phyloP scores from a whole-genome alignment of 2,113 vertebrate species.

The Melanocharis versteri region DNA sequence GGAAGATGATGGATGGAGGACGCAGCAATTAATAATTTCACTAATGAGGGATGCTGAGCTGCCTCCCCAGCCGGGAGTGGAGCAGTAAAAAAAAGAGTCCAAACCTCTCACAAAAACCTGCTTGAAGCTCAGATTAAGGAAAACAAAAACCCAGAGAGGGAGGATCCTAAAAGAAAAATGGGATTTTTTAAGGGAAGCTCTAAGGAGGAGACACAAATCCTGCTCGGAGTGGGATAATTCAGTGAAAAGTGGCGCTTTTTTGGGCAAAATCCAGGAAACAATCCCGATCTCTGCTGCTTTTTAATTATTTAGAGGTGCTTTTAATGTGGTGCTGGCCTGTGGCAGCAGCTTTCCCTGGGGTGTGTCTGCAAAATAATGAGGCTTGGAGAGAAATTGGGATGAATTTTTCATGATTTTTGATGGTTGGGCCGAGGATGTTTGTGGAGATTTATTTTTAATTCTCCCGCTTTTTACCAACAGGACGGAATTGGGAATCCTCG shows the following conservation, averaged over 20 bases:
- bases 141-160: neutral
- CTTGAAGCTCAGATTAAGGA: neutral
- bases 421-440: neutral
- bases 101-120: neutral
- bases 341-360: slow-evolving; percentile 31
- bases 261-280: neutral
- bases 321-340: slow-evolving; percentile 17
- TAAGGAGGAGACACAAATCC: neutral
- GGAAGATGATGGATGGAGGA: neutral
- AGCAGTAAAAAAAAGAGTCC: neutral
- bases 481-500: neutral
- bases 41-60: neutral
- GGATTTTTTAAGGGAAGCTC: neutral
- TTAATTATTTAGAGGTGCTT: slow-evolving; percentile 59
- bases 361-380: slow-evolving; percentile 36
- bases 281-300: neutral
- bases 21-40: neutral
- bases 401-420: slow-evolving; percentile 54
- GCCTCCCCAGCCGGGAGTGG: neutral
- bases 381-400: slow-evolving; percentile 20
- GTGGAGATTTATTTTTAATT: neutral
- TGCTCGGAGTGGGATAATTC: fast-evolving
- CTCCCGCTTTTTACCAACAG: neutral
- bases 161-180: neutral
- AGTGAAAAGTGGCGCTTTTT: neutral